Base-by-base conservation (phyloP, 2,888 invertebrate genomes). In the Terebella lapidaria region DNA sequence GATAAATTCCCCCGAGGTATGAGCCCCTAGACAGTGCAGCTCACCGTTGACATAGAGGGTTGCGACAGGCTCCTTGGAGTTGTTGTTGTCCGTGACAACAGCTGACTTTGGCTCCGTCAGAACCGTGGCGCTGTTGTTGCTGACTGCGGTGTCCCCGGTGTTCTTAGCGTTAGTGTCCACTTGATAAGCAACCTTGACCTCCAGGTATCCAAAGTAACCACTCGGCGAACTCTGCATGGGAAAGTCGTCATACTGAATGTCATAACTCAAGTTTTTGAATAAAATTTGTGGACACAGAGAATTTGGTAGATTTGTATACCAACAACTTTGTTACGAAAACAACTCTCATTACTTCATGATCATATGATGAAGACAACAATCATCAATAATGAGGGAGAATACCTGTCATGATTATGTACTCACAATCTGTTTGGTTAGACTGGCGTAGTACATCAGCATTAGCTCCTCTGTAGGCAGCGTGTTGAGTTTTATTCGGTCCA, bases 121-220 rank as follows among this genome's bases (percentile, higher is more conserved):
- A 10, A n/a, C 10, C 42, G 42, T 35, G n/a, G 10, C 42, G 10
- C n/a, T n/a, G 42, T 15, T n/a, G 10, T 35, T 35, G n/a, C n/a
- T n/a, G 42, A 35, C 42, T n/a, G 10, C n/a, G 42, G n/a, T 35
- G 10, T 35, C n/a, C n/a, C 10, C 10, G n/a, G 10, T n/a, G n/a
- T 15, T n/a, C 42, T 35, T 35, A 15, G 10, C 42, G 10, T 35
- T n/a, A 35, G 10, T 35, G 42, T 75, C 75, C 47, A 72, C 71
- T 57, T 25, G 25, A 57, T 73, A 76, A 1, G 72, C 76, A 26
- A 67, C 64, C 58, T 73, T 75, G 24, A 74, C 55, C 0, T 73
- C 73, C 29, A 76, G 59, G 56, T 74, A 72, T 1, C 77, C 77
- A 45, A 70, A 71, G 59, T 72, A 74, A n/a, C 72, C 72, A 24